phyloP scores from a whole-genome alignment of 2,797 vertebrate genomes.

The Triplophysa bombifrons region DNA sequence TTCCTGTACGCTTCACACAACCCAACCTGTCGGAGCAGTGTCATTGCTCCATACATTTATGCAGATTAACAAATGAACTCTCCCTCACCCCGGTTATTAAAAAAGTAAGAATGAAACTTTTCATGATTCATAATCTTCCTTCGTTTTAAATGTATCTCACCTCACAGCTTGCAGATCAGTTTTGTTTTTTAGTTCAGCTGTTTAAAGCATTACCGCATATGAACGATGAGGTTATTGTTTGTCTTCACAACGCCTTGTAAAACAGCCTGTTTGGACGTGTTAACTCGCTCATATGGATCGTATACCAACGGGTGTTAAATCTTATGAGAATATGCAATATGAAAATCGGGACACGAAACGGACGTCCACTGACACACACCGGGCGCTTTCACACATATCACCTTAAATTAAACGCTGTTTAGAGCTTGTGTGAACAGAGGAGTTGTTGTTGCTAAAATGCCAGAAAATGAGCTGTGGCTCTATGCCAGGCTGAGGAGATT shows the following conservation, averaged over 20 bases:
- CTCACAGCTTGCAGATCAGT: constrained; percentile 3
- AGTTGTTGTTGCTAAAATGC: not conserved
- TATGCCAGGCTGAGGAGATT: not conserved
- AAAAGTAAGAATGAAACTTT: not conserved
- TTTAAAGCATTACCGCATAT: constrained; percentile 1
- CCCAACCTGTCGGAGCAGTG: not conserved
- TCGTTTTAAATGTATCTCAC: not conserved
- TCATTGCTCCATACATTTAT: constrained; percentile 5
- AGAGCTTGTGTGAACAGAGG: not conserved
- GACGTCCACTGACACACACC: not conserved
- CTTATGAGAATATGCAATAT: not conserved
- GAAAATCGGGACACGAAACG: not conserved
- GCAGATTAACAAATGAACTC: constrained; percentile 42
- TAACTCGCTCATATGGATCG: not conserved
- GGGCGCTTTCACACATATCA: not conserved
- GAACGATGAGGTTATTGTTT: constrained; percentile 1
- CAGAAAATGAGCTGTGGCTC: not conserved
- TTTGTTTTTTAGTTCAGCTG: not conserved
- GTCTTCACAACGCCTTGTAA: not conserved
- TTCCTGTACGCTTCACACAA: not conserved
- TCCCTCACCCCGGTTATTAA: not conserved
- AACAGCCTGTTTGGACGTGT: not conserved
- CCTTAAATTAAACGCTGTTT: not conserved
- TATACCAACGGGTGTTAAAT: not conserved
- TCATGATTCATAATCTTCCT: constrained; percentile 21